These are phyloP conservation scores for Encarsia formosa DNA, from an alignment of 2,888 invertebrate genomes.

Conservation along the genomic window DNA sequence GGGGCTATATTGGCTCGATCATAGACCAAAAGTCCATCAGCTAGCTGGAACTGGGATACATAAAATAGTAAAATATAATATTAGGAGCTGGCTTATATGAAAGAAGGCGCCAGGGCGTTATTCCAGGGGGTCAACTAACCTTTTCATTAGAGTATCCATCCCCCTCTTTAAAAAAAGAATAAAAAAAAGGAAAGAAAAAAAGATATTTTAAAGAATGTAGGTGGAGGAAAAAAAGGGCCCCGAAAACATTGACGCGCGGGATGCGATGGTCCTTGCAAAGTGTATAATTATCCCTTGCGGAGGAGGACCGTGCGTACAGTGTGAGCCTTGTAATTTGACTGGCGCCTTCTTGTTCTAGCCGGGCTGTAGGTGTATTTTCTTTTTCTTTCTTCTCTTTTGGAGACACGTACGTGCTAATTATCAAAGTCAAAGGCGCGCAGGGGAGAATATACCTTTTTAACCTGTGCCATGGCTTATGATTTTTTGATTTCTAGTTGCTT, in stretches of 20 bases:
- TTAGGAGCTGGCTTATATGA: too few relatives aligned
- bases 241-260: constrained; percentile 48
- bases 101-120: constrained; percentile 52
- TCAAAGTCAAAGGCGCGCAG: too few relatives aligned
- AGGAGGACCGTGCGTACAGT: constrained; percentile 29
- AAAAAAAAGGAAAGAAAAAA: constrained; percentile 37
- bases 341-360: constrained; percentile 38
- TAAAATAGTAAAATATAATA: too few relatives aligned
- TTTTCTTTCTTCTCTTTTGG: constrained; percentile 32
- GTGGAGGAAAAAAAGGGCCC: background rate
- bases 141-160: constrained; percentile 49
- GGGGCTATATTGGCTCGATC: too few relatives aligned
- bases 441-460: too few relatives aligned
- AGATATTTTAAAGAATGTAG: background rate
- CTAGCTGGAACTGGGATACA: too few relatives aligned
- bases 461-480: too few relatives aligned
- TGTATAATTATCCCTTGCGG: constrained; percentile 46
- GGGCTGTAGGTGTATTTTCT: too few relatives aligned
- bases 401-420: constrained; percentile 50
- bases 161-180: too few relatives aligned
- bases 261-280: constrained; percentile 18
- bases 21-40: too few relatives aligned
- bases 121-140: constrained; percentile 49
- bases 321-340: constrained; percentile 50
- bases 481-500: too few relatives aligned